phyloP scores from a whole-genome alignment of 2,113 vertebrate species.

The Rhagologus leucostigma region DNA sequence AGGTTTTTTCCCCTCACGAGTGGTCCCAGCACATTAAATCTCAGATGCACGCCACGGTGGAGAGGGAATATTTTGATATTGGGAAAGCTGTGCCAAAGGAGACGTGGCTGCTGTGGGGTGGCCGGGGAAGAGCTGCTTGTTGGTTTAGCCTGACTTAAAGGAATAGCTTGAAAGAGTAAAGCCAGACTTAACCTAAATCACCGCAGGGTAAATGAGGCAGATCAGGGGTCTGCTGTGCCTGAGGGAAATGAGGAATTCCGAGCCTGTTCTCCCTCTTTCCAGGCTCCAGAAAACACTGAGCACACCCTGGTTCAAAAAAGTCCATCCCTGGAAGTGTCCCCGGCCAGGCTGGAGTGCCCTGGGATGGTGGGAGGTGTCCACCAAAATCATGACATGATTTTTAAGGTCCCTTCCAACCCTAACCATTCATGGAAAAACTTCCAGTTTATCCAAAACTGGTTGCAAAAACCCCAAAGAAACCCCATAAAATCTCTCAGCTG shows the following conservation, averaged over 20 bases:
- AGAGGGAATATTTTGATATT: background rate
- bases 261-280: background rate
- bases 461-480: background rate
- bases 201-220: fast-evolving
- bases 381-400: background rate
- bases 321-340: background rate
- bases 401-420: background rate
- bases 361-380: background rate
- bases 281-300: background rate
- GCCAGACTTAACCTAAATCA: background rate
- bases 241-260: background rate
- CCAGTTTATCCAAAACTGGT: fast-evolving
- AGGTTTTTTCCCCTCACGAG: background rate
- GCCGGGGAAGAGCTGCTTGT: background rate
- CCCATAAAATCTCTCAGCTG: background rate
- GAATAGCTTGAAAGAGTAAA: background rate
- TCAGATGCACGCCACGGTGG: background rate
- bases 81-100: background rate
- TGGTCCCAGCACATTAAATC: background rate
- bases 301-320: background rate
- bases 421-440: background rate
- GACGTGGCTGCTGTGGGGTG: background rate
- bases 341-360: background rate
- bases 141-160: background rate
- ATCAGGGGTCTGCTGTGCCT: background rate